Evolutionary conservation across 2,888 invertebrate genomes (phyloP).

Genomic region (Augochlorella aurata): DNA sequence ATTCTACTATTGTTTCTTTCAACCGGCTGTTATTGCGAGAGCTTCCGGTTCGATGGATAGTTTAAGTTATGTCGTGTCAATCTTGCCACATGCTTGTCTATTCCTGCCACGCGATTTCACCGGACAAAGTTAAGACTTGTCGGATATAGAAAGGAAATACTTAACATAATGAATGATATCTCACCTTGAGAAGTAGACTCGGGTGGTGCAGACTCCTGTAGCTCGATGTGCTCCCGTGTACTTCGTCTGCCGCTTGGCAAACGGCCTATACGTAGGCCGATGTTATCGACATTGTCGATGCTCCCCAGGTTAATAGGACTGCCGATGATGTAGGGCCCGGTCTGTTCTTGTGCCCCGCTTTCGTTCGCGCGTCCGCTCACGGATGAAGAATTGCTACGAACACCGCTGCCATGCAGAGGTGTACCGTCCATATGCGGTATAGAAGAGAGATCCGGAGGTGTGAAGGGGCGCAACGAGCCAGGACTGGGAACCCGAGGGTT

Average conservation of each 20-base stretch:
- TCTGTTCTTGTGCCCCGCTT: slow-evolving; percentile 29
- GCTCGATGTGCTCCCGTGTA: slow-evolving; percentile 78
- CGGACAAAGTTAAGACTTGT: not conserved
- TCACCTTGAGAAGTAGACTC: slow-evolving; percentile 64
- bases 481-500: slow-evolving; percentile 74
- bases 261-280: slow-evolving; percentile 73
- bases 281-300: slow-evolving; percentile 80
- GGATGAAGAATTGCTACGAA: slow-evolving; percentile 59
- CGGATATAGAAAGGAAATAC: not conserved
- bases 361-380: slow-evolving; percentile 47
- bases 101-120: not conserved
- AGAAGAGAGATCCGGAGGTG: slow-evolving; percentile 79
- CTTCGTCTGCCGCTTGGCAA: slow-evolving; percentile 62
- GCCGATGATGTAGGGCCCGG: slow-evolving; percentile 78
- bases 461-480: slow-evolving; percentile 75
- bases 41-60: not conserved
- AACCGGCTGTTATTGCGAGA: not conserved
- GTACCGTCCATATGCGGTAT: slow-evolving; percentile 81
- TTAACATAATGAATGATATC: slow-evolving; percentile 23
- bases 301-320: slow-evolving; percentile 79
- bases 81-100: not conserved
- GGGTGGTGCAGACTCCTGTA: slow-evolving; percentile 71
- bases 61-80: not conserved
- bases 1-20: not conserved
- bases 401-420: slow-evolving; percentile 67